Base-by-base conservation (phyloP, 1,140 invertebrate genomes). In the Reticulitermes speratus region DNA sequence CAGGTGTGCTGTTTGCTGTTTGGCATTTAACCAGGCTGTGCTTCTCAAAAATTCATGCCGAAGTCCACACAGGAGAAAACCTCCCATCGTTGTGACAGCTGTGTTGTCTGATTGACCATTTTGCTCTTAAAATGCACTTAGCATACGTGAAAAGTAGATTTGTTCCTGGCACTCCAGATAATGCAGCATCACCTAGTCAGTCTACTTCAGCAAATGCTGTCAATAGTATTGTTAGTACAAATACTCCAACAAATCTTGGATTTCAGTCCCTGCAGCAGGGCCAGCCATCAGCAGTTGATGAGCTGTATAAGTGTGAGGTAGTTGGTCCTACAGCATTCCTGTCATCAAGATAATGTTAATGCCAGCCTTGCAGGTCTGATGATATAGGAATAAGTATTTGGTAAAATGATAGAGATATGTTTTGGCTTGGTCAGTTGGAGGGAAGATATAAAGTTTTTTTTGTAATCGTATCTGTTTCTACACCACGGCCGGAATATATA, bases 21-120 rank as follows among this genome's bases (percentile, higher is more conserved):
- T 95, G 9, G 95, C 96, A 44, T 97, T 97, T 89, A 96, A 96
- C 90, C 96, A 97, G 91, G 96, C 96, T 2, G 96, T 96, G n/a
- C 96, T 97, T 91, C 91, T 97, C 44, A 96, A 97, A 90, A 97
- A 97, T n/a, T 91, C 96, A 97, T 88, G 95, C 95, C 32, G 97
- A 96, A 90, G 89, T 91, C 38, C 90, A 91, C 83, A 90, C 91
- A 8, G 91, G 90, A n/a, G n/a, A n/a, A n/a, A n/a, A n/a, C n/a
- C n/a, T n/a, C n/a, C n/a, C n/a, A n/a, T n/a, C n/a, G n/a, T n/a
- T n/a, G n/a, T n/a, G n/a, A n/a, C n/a, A n/a, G n/a, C n/a, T n/a
- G n/a, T n/a, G n/a, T n/a, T n/a, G 96, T 96, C n/a, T 96, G 96
- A 75, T 97, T 21, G 96, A 97, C 91, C 93, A 96, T 85, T 96